Base-by-base conservation (phyloP, 1,140 invertebrate genomes). In the Philopotamus ludificatus region DNA sequence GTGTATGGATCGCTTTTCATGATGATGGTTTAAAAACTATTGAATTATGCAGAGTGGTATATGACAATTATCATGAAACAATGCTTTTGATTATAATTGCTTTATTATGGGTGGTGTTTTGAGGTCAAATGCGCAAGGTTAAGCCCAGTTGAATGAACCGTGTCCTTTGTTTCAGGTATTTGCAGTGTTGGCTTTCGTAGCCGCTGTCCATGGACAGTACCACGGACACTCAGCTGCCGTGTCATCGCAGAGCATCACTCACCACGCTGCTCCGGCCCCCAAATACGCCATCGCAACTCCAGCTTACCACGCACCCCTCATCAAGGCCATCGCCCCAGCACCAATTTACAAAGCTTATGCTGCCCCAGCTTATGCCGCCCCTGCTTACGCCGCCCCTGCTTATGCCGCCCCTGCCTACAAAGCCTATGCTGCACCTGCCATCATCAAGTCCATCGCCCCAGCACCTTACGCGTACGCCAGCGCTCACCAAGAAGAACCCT, bases 201-300 rank as follows among this genome's bases (percentile, higher is more conserved):
- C 77, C 16, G 74, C 75, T 12, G 78, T 73, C 68, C 77, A 76
- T 70, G 79, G 76, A 22, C 78, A 76, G 59, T 72, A 77, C n/a
- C 70, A 77, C 65, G 75, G 76, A 70, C 77, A 78, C 69, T 7
- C 18, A 26, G 42, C 44, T 18, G 78, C 79, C 1, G 73, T 79
- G 23, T 81, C 79, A 12, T 81, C 79, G 9, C 78, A 80, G 59
- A 79, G 76, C 74, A 77, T 81, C 68, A 72, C 80, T 26, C 76
- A 77, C 47, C 79, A 81, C 23, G 76, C 78, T 42, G 69, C 76
- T 0, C 76, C 77, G 1, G 42, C 42, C 28, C 54, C 7, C 53
- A 58, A 58, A 41, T 70, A 74, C 66, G 51, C 64, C 41, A 73
- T 74, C 66, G 72, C 71, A 28, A 63, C 68, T 15, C 71, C 60